A percentile compares a stretch with the other conserved stretches of the same genome.
These are phyloP conservation scores for Naso thynnoides DNA, from an alignment of 2,797 vertebrate genomes.

Conservation along the genomic window DNA sequence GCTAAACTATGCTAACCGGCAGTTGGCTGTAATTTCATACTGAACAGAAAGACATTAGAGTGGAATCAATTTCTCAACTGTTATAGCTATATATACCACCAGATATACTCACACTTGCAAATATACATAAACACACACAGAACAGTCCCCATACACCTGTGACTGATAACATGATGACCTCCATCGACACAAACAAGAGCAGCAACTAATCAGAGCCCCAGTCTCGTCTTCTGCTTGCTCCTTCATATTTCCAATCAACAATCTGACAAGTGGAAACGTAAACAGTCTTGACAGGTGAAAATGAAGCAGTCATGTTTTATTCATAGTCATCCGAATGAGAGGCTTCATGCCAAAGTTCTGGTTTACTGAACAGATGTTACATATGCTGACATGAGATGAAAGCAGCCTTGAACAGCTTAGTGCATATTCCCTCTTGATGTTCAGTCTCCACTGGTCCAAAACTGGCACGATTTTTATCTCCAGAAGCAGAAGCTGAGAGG, in stretches of 20 bases:
- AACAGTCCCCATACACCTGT: neutral
- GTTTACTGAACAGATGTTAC: slow-evolving; percentile 48
- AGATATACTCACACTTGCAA: neutral
- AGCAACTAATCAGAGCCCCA: neutral
- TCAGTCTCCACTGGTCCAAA: slow-evolving; percentile 11
- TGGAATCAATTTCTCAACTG: neutral
- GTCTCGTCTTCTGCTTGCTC: neutral
- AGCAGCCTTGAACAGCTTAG: slow-evolving; percentile 41
- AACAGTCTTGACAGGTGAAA: slow-evolving; percentile 26
- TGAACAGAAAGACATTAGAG: neutral
- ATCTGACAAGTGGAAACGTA: slow-evolving; percentile 6
- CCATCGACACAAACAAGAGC: slow-evolving; percentile 15
- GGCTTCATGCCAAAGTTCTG: slow-evolving; percentile 34
- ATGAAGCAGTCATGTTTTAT: slow-evolving; percentile 53
- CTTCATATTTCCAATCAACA: slow-evolving; percentile 20
- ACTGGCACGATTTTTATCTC: slow-evolving; percentile 17
- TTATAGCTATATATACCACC: neutral
- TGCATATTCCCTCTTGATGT: slow-evolving; percentile 18
- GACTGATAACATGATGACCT: slow-evolving; percentile 1
- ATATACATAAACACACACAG: neutral
- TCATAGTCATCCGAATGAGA: slow-evolving; percentile 36
- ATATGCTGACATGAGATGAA: slow-evolving; percentile 44
- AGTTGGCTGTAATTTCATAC: neutral
- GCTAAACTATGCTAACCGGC: neutral
- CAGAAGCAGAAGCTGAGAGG: slow-evolving; percentile 9